Conservation (phyloP, 2,888 invertebrate species). For the Tiliacea aurago region DNA sequence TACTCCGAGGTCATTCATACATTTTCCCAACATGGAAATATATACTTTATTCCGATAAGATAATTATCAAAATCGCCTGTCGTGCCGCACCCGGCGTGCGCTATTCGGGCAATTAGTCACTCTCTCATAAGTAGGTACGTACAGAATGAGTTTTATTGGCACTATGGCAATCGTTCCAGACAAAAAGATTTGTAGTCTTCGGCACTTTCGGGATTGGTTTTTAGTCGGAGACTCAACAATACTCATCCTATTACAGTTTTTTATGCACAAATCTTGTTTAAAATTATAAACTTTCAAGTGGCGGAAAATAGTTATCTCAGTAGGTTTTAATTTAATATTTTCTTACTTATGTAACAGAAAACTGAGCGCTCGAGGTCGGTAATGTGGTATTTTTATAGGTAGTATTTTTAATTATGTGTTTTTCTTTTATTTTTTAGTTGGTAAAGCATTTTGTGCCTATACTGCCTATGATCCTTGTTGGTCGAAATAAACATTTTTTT, state of each 20-base stretch:
- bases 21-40: constrained; percentile 6
- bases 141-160: constrained; percentile 6
- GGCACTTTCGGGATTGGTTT: not conserved
- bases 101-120: constrained; percentile 9
- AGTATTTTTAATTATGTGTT: too few relatives aligned
- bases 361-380: too few relatives aligned
- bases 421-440: too few relatives aligned
- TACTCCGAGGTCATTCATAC: constrained; percentile 7
- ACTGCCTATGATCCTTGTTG: too few relatives aligned
- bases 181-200: not conserved
- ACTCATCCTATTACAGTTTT: not conserved
- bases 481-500: too few relatives aligned
- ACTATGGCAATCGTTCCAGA: not conserved
- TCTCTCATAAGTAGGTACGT: not conserved
- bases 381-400: too few relatives aligned
- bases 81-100: not conserved
- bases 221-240: not conserved
- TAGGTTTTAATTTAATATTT: not conserved
- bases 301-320: not conserved
- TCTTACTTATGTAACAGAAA: not conserved
- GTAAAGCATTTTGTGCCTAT: too few relatives aligned
- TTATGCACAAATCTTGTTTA: not conserved
- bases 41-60: constrained; percentile 3
- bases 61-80: constrained; percentile 20
- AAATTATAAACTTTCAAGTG: not conserved